These are phyloP conservation scores for Nycteola revayana DNA, from an alignment of 2,888 invertebrate genomes.

Conservation along the genomic window DNA sequence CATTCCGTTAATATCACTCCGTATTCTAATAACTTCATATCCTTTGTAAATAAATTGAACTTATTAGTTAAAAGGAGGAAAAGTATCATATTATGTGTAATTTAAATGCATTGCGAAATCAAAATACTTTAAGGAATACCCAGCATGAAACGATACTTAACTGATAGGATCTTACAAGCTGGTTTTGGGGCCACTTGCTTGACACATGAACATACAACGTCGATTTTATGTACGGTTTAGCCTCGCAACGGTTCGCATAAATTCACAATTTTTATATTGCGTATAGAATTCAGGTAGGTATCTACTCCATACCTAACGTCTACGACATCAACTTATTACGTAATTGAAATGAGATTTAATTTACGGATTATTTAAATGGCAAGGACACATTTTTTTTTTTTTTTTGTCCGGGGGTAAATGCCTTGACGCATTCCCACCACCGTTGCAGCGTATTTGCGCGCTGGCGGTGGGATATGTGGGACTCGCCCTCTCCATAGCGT, in stretches of 20 bases:
- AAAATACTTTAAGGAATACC: constrained; percentile 52
- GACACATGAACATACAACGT: constrained; percentile 62
- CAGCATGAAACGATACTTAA: constrained; percentile 63
- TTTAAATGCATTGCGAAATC: constrained; percentile 64
- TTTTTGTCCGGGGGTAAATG: too few species aligned
- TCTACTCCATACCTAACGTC: constrained; percentile 37
- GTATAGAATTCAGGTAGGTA: constrained; percentile 59
- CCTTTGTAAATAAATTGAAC: constrained; percentile 39
- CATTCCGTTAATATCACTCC: constrained; percentile 22
- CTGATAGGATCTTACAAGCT: constrained; percentile 47
- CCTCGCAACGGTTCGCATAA: constrained; percentile 54
- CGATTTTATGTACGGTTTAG: constrained; percentile 62
- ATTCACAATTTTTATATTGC: constrained; percentile 69
- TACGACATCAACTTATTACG: constrained; percentile 42
- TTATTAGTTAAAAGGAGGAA: constrained; percentile 40
- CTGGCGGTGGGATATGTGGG: too few species aligned
- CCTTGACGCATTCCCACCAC: too few species aligned
- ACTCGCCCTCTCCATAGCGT: too few species aligned
- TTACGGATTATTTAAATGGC: too few species aligned
- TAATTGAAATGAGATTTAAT: too few species aligned
- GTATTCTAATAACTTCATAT: constrained; percentile 52
- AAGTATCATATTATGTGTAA: constrained; percentile 48
- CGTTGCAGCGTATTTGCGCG: too few species aligned
- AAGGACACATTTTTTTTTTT: too few species aligned
- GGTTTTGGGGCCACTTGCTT: constrained; percentile 63